Base-by-base conservation (phyloP, 1,140 invertebrate genomes). In the Pseudomyrmex concolor region DNA sequence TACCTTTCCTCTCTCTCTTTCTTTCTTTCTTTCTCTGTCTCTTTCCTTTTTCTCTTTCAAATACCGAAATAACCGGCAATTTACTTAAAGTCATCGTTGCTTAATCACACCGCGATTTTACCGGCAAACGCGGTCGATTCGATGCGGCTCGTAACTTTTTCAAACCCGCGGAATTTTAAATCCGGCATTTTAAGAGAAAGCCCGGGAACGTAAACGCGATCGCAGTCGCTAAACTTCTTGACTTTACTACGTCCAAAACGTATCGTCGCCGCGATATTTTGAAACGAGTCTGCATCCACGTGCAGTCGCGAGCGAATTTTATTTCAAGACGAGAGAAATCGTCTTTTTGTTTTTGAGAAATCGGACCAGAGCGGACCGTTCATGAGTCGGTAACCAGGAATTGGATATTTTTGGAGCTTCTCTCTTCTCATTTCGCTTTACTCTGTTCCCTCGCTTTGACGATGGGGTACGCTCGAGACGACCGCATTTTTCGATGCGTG, bases 381-480 rank as follows among this genome's bases (percentile, higher is more conserved):
- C 15, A 10, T 50, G 71, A 25, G 74, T 57, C 45, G 63, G 76
- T 48, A 48, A 54, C 76, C 59, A 22, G 22, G 59, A 64, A 73
- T 90, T 62, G 59, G 86, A 67, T 91, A 89, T 89, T 90, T 91
- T 85, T 86, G 83, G 85, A 83, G 15, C 84, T 43, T 55, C 68
- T 59, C 22, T 43, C 84, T 25, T 51, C 68, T 59, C 22, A 43
- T 83, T 60, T 83, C 81, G 55, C 17, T 84, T 62, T 59, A 45
- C 51, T 13, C 51, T 13, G 17, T 67, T 45, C 51, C 48, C 22
- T 17, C 55, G 73, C 19, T 84, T 64, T 25, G 55, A 63, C 12
- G 45, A 12, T 63, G 45, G 15, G 67, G 22, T 19, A 51, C 13
- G 17, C 43, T 54, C 25, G 10, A 7, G 8, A 17, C 70, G 59